Conservation (phyloP, 2,797 vertebrate species). For the Tokudaia tokunoshimensis region DNA sequence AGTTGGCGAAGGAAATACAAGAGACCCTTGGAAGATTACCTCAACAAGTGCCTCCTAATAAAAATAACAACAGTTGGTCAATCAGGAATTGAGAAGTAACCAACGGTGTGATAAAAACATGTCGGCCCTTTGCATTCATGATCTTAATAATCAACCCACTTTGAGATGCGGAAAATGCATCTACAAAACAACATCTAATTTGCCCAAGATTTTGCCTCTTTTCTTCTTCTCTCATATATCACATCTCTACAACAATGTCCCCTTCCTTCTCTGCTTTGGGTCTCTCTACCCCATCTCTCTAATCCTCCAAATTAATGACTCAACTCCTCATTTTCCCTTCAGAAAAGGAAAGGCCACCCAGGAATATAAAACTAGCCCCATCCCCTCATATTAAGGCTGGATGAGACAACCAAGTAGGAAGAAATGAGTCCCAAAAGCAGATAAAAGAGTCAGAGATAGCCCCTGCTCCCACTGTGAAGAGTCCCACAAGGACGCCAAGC, state of each 20-base stretch:
- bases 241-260: background rate
- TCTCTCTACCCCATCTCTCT: background rate
- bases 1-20: constrained; percentile 2
- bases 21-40: background rate
- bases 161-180: background rate
- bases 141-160: background rate
- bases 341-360: background rate
- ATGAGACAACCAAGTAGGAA: background rate
- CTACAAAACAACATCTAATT: background rate
- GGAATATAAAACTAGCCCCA: background rate
- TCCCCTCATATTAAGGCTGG: background rate
- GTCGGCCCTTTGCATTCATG: background rate
- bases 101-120: background rate
- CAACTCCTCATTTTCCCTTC: background rate
- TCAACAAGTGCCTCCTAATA: background rate
- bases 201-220: background rate
- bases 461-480: background rate
- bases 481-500: background rate
- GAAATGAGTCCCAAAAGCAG: background rate
- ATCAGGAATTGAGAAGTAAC: background rate
- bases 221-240: background rate
- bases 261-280: background rate
- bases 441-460: background rate
- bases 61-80: background rate
- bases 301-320: background rate